Evolutionary conservation across 2,113 vertebrate genomes (phyloP), one percentile per base, ranked within the genome.

Genomic region (Calyptommatus sinebrachiatus): DNA sequence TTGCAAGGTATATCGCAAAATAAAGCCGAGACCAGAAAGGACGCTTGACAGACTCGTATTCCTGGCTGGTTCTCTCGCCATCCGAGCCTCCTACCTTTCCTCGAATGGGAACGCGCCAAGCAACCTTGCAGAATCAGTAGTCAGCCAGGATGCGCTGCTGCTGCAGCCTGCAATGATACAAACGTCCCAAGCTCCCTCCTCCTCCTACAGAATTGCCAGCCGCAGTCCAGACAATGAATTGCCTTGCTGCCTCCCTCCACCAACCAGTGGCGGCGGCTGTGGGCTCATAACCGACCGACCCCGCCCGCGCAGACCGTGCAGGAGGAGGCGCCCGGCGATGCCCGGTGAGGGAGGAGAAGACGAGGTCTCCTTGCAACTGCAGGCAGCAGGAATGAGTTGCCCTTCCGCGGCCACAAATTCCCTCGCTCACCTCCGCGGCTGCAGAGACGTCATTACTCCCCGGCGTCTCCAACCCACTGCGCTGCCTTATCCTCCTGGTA

Each of bases 401-500:
- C 1, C 14, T 57, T 57, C 4, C 53, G 53, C 53, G 14, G 53
- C 14, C 53, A 57, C 9, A 14, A 45, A 45, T 4, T 31, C 24
- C 7, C n/a, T 35, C 6, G 14, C 79, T 70, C 65, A 62, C 79
- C 72, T 70, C 14, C 1, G 45, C 16, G 11, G 8, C 45, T n/a
- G 57, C 5, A 8, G n/a, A 31, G 26, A 41, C 2, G 1, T 31
- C 69, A 28, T 20, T 21, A 4, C 50, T 18, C 28, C 35, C 65
- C 22, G 35, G 5, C 5, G 26, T 31, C 50, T 46, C 45, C n/a
- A 66, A 61, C 11, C 14, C n/a, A 11, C 79, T 81, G 12, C 10
- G 71, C n/a, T 57, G 82, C 46, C 68, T 29, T 1, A 5, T 2
- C 6, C 65, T 60, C 78, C 83, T 69, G 16, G 87, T 87, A 28